Evolutionary conservation across 2,113 vertebrate species (phyloP).

Genomic region (Phoxinus phoxinus): DNA sequence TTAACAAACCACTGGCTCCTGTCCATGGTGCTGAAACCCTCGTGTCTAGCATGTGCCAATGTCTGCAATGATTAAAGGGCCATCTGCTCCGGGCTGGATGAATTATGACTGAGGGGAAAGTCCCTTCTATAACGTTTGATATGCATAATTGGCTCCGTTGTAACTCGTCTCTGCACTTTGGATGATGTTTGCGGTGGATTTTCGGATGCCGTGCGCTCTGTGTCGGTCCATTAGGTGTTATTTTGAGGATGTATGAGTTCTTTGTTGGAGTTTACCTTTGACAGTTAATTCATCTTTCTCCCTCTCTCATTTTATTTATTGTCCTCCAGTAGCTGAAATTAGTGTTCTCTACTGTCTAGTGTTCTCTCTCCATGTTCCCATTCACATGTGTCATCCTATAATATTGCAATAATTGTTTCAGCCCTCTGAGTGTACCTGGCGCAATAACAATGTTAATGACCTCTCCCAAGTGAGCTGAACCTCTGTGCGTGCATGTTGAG

Average conservation of each 20-base stretch:
- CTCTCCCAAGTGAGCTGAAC: neutral
- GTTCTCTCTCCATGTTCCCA: neutral
- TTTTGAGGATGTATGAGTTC: constrained; percentile 17
- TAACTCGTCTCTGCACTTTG: constrained; percentile 36
- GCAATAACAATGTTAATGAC: constrained; percentile 13
- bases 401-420: constrained; percentile 14
- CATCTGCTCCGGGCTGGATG: constrained; percentile 46
- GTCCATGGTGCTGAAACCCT: constrained; percentile 32
- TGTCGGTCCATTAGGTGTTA: constrained; percentile 31
- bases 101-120: constrained; percentile 47
- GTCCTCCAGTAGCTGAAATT: neutral
- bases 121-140: constrained; percentile 44
- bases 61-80: constrained; percentile 39
- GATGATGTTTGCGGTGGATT: constrained; percentile 39
- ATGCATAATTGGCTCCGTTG: constrained; percentile 39
- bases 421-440: neutral
- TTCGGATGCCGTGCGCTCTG: constrained; percentile 9
- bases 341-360: constrained; percentile 14
- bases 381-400: constrained; percentile 16
- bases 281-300: constrained; percentile 15
- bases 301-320: constrained; percentile 19
- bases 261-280: constrained; percentile 13
- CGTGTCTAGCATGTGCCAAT: constrained; percentile 35
- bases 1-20: constrained; percentile 23
- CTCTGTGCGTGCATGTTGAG: neutral